These are phyloP conservation scores for Epinotia demarniana DNA, from an alignment of 2,888 invertebrate species.

Conservation along the genomic window DNA sequence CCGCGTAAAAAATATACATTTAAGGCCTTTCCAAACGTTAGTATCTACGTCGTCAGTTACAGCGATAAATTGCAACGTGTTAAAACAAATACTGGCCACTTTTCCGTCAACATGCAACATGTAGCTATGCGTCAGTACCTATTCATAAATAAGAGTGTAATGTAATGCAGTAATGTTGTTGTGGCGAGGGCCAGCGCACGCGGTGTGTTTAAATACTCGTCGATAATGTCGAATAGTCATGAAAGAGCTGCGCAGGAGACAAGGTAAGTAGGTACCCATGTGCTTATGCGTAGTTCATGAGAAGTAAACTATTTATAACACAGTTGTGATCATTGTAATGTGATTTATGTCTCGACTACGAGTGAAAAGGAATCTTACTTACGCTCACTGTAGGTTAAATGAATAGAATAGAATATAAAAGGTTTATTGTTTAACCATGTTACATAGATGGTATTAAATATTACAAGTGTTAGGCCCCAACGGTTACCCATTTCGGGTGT, in stretches of 20 bases:
- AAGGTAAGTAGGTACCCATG: not conserved
- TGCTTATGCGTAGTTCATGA: not conserved
- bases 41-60: too few species aligned
- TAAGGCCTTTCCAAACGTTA: too few species aligned
- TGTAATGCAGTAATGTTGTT: too few species aligned
- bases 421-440: too few species aligned
- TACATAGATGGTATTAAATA: too few species aligned
- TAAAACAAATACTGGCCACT: not conserved
- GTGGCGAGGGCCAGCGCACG: not conserved
- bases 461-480: too few species aligned
- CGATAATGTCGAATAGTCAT: not conserved
- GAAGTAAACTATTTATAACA: not conserved
- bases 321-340: not conserved
- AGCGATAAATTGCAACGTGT: not conserved
- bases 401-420: too few species aligned
- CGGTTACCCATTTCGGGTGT: too few species aligned
- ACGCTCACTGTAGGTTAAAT: too few species aligned
- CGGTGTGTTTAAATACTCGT: not conserved
- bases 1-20: too few species aligned
- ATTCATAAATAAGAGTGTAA: too few species aligned
- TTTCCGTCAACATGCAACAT: not conserved
- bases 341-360: not conserved
- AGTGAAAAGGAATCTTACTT: not conserved
- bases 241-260: not conserved
- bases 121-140: not conserved